Evolutionary conservation across 2,797 vertebrate species (phyloP).

Genomic region (Peromyscus eremicus): DNA sequence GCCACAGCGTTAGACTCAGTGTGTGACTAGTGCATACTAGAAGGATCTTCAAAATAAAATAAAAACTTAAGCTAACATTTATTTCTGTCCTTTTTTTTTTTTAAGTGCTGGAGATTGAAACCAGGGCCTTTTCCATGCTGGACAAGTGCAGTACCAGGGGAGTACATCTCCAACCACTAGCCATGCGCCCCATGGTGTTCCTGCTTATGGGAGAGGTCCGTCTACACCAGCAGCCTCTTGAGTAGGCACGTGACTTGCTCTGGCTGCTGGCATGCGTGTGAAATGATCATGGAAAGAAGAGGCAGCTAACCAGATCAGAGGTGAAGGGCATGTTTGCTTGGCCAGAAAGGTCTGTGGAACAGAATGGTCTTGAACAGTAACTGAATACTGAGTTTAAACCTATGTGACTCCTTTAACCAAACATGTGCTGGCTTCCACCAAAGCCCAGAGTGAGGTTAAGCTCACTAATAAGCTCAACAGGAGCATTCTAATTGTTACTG

Average conservation of each 20-base stretch:
- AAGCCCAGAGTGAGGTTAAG: slow-evolving; percentile 63
- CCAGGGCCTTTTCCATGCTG: not conserved
- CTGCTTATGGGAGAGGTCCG: not conserved
- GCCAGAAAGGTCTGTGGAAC: not conserved
- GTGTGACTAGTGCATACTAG: not conserved
- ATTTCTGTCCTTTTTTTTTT: not conserved
- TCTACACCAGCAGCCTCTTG: not conserved
- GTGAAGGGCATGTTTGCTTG: not conserved
- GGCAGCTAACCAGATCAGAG: not conserved
- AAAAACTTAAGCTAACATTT: not conserved
- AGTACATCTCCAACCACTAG: not conserved
- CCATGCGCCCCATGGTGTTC: not conserved
- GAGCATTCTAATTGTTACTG: slow-evolving; percentile 80
- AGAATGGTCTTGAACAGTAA: not conserved
- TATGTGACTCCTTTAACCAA: not conserved
- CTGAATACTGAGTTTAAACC: slow-evolving; percentile 19
- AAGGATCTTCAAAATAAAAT: not conserved
- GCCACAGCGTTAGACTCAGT: not conserved
- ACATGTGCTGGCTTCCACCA: not conserved
- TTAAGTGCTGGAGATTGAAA: not conserved
- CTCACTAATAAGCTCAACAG: slow-evolving; percentile 81
- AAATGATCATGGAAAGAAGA: slow-evolving; percentile 37
- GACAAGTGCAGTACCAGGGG: not conserved
- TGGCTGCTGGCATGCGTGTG: not conserved
- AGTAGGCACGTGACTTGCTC: not conserved